phyloP scores from a whole-genome alignment of 2,888 invertebrate genomes.

The Brachyopa scutellaris region DNA sequence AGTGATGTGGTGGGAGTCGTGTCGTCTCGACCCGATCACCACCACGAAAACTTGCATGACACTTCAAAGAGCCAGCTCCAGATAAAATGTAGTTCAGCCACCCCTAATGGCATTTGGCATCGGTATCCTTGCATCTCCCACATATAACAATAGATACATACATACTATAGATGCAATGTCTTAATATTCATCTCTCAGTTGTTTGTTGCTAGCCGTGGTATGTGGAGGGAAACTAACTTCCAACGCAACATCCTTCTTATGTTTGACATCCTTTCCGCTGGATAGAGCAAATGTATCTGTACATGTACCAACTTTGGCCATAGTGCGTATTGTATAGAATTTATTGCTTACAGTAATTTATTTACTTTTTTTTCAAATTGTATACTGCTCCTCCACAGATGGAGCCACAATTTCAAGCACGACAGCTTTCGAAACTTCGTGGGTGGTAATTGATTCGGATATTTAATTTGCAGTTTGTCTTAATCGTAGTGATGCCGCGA shows the following conservation, averaged over 20 bases:
- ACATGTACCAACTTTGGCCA: neutral
- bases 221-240: conserved; percentile 15
- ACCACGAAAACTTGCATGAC: conserved; percentile 29
- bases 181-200: conserved; percentile 40
- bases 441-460: conserved; percentile 64
- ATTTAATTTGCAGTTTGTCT: conserved; percentile 66
- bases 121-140: conserved; percentile 17
- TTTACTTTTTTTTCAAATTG: conserved; percentile 31
- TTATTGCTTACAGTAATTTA: conserved; percentile 51
- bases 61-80: conserved; percentile 27
- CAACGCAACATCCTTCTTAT: conserved; percentile 39
- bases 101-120: conserved; percentile 53
- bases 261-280: conserved; percentile 10
- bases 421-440: neutral
- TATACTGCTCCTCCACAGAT: conserved; percentile 10
- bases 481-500: conserved; percentile 37
- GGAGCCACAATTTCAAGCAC: too few species aligned
- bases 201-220: conserved; percentile 16
- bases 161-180: neutral
- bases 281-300: neutral
- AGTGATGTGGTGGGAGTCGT: conserved; percentile 60
- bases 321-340: conserved; percentile 56
- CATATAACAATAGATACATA: neutral
- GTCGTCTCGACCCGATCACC: conserved; percentile 38
- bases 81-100: conserved; percentile 56